Conservation (phyloP, 2,113 vertebrate species). For the Aleadryas rufinucha region DNA sequence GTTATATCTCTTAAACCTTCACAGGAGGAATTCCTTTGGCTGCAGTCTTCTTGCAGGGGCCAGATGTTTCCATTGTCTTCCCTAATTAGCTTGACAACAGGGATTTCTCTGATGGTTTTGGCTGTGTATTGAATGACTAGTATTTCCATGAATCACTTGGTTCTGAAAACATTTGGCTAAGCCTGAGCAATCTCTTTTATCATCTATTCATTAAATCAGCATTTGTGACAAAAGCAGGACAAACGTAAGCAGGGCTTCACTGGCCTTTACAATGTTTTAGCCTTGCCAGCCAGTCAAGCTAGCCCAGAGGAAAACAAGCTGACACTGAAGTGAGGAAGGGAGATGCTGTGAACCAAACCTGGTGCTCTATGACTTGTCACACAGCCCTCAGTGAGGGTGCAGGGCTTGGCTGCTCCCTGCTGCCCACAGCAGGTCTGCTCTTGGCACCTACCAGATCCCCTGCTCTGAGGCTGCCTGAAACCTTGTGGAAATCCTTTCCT, state of each 20-base stretch:
- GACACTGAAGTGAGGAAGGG: neutral
- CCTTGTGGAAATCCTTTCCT: neutral
- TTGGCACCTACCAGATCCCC: neutral
- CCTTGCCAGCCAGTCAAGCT: neutral
- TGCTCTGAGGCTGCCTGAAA: neutral
- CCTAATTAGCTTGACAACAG: neutral
- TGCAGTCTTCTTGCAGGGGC: neutral
- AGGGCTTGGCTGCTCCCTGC: accelerated
- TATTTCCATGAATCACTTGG: neutral
- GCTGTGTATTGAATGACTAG: neutral
- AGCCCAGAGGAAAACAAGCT: neutral
- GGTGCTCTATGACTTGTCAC: accelerated
- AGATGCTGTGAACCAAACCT: neutral
- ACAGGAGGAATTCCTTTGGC: neutral
- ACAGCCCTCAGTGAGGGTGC: accelerated
- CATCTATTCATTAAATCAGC: neutral
- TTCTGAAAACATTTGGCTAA: neutral
- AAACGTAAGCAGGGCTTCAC: neutral
- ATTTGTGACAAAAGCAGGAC: neutral
- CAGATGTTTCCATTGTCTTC: neutral
- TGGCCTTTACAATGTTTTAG: neutral
- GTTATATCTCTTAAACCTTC: neutral
- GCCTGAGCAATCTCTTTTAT: neutral
- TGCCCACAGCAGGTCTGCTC: neutral
- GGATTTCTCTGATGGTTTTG: neutral